phyloP scores from a whole-genome alignment of 2,113 vertebrate genomes.

The Verasper variegatus region DNA sequence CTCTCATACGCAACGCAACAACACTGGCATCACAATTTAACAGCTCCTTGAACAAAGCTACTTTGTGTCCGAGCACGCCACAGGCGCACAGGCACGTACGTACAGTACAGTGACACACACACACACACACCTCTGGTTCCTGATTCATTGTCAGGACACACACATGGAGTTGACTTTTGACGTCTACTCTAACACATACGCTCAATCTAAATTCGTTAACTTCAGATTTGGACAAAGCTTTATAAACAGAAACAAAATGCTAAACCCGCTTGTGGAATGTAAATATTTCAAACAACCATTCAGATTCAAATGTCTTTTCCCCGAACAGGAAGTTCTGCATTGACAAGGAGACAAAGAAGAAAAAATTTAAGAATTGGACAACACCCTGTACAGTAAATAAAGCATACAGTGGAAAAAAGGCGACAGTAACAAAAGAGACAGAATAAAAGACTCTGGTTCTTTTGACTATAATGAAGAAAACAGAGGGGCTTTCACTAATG shows the following conservation, averaged over 20 bases:
- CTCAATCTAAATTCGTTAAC: constrained; percentile 10
- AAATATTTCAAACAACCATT: constrained; percentile 50
- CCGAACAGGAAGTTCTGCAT: neutral
- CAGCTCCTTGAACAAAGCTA: constrained; percentile 51
- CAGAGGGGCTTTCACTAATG: neutral
- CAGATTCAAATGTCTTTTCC: constrained; percentile 23
- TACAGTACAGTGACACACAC: constrained; percentile 5
- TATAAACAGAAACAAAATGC: constrained; percentile 10
- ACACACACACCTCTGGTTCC: constrained; percentile 5
- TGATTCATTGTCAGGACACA: constrained; percentile 25
- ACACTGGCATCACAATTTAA: constrained; percentile 43
- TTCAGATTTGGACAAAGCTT: constrained; percentile 35
- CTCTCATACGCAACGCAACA: constrained; percentile 26
- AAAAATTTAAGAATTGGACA: neutral
- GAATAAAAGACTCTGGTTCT: constrained; percentile 13
- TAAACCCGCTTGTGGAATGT: constrained; percentile 39
- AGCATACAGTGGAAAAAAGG: neutral
- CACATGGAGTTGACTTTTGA: constrained; percentile 39
- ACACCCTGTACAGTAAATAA: constrained; percentile 16
- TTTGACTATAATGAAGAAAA: neutral
- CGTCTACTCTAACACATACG: constrained; percentile 18
- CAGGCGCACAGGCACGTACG: constrained; percentile 4
- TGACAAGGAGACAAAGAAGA: constrained; percentile 12
- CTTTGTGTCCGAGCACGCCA: constrained; percentile 41
- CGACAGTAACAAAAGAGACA: constrained; percentile 2